Evolutionary conservation across 2,797 vertebrate genomes (phyloP).

Genomic region (Allobates femoralis): DNA sequence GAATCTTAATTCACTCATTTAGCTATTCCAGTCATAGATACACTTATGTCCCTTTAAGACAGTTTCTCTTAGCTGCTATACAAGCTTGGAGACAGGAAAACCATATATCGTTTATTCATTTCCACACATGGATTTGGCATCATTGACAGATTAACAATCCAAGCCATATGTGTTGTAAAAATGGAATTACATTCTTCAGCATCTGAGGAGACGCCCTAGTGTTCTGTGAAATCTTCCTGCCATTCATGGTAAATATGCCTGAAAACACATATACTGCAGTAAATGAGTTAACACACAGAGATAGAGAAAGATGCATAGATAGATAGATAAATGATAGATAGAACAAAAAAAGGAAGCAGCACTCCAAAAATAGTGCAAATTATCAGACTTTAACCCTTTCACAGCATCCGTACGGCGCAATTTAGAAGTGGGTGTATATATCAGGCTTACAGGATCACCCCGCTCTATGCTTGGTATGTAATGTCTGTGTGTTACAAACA

Average conservation of each 20-base stretch:
- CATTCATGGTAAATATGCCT: not conserved
- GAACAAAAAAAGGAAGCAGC: no score
- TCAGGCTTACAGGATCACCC: no score
- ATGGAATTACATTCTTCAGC: not conserved
- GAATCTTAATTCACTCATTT: not conserved
- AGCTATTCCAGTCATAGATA: not conserved
- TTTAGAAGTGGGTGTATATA: no score
- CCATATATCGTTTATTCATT: not conserved
- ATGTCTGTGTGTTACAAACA: no score
- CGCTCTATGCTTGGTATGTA: no score
- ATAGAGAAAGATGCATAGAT: no score
- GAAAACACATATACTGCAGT: not conserved
- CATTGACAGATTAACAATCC: not conserved
- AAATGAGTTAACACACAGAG: no score
- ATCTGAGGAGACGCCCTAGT: conserved; percentile 19
- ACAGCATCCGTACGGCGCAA: no score
- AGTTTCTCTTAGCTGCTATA: not conserved
- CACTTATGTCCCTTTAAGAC: not conserved
- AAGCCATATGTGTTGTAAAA: conserved; percentile 9
- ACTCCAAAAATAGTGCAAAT: no score
- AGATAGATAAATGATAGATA: no score
- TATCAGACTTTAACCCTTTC: no score
- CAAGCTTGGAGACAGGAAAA: not conserved
- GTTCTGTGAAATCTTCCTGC: not conserved
- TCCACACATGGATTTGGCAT: conserved; percentile 29